Evolutionary conservation across 1,140 invertebrate species (phyloP), one percentile per base, ranked within the genome.

Genomic region (Drosophila chauvacae): DNA sequence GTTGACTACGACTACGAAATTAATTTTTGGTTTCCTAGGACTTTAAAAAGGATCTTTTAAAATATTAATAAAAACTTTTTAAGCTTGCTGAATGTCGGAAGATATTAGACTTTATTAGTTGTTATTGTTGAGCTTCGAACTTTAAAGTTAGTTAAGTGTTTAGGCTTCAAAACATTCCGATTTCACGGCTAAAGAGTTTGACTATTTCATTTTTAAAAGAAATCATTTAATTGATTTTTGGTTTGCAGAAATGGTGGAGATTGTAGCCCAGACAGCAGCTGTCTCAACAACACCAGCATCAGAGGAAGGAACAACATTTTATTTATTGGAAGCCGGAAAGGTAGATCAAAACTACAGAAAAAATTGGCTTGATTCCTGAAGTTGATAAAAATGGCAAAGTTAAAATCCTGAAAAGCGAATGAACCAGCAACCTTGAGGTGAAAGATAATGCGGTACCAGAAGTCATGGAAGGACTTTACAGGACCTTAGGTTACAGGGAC

Each of bases 381-480:
- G 9, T 0, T 47, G 9, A 47, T 57, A 16, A 1, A 37, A 4
- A 20, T 2, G 7, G 55, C 47, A 6, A 11, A 28, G 10, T 0
- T 14, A 3, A 3, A 3, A 6, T 2, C 35, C 4, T 0, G 4
- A 20, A 30, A n/a, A 4, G 2, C 35, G 37, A 0, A 39, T 47
- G 2, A 33, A 79, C 13, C 75, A 75, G 23, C 13, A 83, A 83
- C 26, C 65, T 76, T 35, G 58, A 70, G 44, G 30, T 81, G 7
- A 48, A 4, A 13, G 23, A 20, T 23, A 53, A 13, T 10, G 23
- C 9, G n/a, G 4, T 18, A 9, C 3, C 16, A 41, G 39, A n/a
- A 35, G 11, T 0, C 11, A 10, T 13, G 1, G 33, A 35, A 35
- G 33, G 33, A 13, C 33, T 11, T 35, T 35, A 35, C 10, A 11